Conservation (phyloP, 2,888 invertebrate species). For the Athalia rosae region DNA sequence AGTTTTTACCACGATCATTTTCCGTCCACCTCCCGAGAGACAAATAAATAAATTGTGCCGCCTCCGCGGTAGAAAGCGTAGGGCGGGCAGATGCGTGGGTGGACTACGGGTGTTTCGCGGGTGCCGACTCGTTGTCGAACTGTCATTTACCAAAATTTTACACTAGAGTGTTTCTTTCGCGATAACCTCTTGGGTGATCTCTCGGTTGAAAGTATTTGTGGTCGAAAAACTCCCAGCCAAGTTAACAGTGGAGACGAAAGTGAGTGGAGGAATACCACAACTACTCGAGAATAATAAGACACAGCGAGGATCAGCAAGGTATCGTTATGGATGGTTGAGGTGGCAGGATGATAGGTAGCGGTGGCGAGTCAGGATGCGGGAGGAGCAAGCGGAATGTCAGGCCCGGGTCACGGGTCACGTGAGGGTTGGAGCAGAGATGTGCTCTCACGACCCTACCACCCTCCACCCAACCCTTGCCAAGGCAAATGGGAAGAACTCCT, state of each 20-base stretch:
- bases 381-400: slow-evolving; percentile 73
- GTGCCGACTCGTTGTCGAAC: slow-evolving; percentile 14
- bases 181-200: no score
- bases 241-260: neutral
- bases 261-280: neutral
- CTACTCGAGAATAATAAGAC: neutral
- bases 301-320: neutral
- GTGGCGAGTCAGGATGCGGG: slow-evolving; percentile 71
- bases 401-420: slow-evolving; percentile 70
- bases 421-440: slow-evolving; percentile 72
- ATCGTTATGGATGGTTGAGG: slow-evolving; percentile 69
- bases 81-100: slow-evolving; percentile 42
- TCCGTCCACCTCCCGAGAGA: neutral
- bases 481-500: slow-evolving; percentile 70
- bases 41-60: no score
- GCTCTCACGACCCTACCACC: slow-evolving; percentile 71
- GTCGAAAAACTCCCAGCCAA: no score
- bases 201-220: no score
- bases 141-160: neutral
- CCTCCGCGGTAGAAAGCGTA: neutral
- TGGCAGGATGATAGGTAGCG: slow-evolving; percentile 66
- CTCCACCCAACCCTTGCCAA: slow-evolving; percentile 70
- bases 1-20: neutral
- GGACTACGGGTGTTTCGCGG: slow-evolving; percentile 37
- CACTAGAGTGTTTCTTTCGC: neutral